Base-by-base conservation (phyloP, 2,888 invertebrate species). In the Platycheirus rosarum region DNA sequence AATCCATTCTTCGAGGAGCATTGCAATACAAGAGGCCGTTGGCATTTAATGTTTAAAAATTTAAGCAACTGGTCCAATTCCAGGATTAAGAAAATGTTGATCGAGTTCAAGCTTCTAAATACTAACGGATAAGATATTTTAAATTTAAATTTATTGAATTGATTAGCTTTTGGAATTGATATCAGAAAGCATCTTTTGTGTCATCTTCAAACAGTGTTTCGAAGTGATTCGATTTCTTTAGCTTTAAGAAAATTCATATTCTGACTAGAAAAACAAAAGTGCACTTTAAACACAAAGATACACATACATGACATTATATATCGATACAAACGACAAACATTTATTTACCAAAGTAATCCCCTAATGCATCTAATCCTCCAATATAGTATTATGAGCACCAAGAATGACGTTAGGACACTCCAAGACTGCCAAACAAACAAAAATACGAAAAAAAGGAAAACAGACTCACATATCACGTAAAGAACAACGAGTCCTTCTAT, bases 391-490 rank as follows among this genome's bases (percentile, higher is more conserved):
- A 57, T 40, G 4, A 57, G 40, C 7, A 40, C 23, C n/a, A 37
- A 26, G 16, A n/a, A 66, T 29, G 51, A 68, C 44, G 23, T 60
- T 51, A 63, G 37, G 51, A 44, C 9, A 37, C 16, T 5, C 29
- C 4, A 6, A 23, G 16, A 51, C 26, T 60, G 60, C 3, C 60
- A 44, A 51, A 55, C 46, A 62, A 62, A 62, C 14, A 46, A 26
- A 53, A 26, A 35, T 14, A 11, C 20, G 51, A 62, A 68, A 57
- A 44, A 35, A 73, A 55, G 35, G 14, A 42, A 66, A 53, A 42
- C 55, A 62, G 5, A 48, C n/a, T 66, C 71, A 53, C 71, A 65
- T 13, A 44, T 40, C 66, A 77, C 60, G 51, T 78, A 71, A n/a
- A 40, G 55, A 70, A 40, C 18, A 3, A 14, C n/a, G 13, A 51